Base-by-base conservation (phyloP, 2,797 vertebrate species). In the Valencia hispanica region DNA sequence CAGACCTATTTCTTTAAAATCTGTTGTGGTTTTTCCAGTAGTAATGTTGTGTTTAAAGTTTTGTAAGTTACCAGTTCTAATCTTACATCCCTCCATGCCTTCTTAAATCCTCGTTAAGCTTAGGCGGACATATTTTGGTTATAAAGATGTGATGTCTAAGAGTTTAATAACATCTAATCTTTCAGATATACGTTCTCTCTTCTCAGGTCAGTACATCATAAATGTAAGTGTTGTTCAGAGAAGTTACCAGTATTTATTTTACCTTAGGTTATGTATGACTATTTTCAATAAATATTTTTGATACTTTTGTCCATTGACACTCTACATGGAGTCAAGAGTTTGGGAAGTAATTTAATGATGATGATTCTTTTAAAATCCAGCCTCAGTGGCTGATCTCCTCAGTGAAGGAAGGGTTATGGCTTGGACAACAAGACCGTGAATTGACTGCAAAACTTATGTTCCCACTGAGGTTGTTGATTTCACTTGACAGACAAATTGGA, bases 401-500 rank as follows among this genome's bases (percentile, higher is more conserved):
- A 4, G 30, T 53, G 68, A 72, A 72, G 22, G 9, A 72, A 45
- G 48, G 20, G 25, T 61, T 53, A 22, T 1, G 18, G 17, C 47
- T 68, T 25, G 18, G 32, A 76, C 68, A 69, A 36, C 39, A 30
- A 59, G 80, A 73, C 76, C 9, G 3, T 70, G 41, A 69, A 59
- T 12, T 51, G 63, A 81, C 80, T 82, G 79, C 74, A 5, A 70
- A 78, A 79, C 75, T 32, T 27, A 3, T 66, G 68, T 74, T 69
- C 66, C 12, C 20, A 57, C 34, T 11, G 66, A 72, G 68, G 61
- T 72, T 80, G 79, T 75, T 82, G 48, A 47, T 82, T 87, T 85
- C 69, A 81, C 70, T 51, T 72, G 70, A 80, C 70, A 30, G 73
- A 61, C 75, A 79, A 81, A 85, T 75, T 80, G 81, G 78, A 75